A percentile compares a stretch with the other conserved stretches of the same genome.
These are phyloP conservation scores for Ophiodon elongatus DNA, from an alignment of 2,113 vertebrate genomes.

Conservation along the genomic window DNA sequence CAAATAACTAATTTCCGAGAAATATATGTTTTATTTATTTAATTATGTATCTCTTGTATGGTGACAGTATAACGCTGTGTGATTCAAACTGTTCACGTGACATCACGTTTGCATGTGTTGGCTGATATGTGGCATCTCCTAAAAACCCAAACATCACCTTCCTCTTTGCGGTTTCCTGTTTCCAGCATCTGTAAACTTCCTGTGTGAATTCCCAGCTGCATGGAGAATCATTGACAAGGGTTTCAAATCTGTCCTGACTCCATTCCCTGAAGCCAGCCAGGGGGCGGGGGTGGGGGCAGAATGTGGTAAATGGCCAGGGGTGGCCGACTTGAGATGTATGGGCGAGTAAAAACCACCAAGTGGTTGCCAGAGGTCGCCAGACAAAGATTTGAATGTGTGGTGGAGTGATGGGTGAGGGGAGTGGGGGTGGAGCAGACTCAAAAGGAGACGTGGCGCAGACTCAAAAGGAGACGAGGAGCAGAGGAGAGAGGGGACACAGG, in stretches of 20 bases:
- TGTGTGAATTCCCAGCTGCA: conserved; percentile 56
- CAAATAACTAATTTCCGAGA: background rate
- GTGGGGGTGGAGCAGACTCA: background rate
- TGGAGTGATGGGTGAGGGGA: background rate
- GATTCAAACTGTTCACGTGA: background rate
- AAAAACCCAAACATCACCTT: conserved; percentile 16
- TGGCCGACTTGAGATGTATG: conserved; percentile 21
- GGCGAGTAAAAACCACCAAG: background rate
- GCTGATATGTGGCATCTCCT: background rate
- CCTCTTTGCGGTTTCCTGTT: conserved; percentile 48
- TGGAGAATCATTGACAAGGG: conserved; percentile 6
- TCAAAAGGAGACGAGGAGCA: background rate
- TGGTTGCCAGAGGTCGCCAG: conserved; percentile 19
- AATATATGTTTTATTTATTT: background rate
- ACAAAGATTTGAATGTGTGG: conserved; percentile 44
- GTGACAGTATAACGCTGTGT: background rate
- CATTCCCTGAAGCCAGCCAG: background rate
- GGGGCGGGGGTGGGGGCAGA: background rate
- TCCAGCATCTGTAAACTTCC: conserved; percentile 59
- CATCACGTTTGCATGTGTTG: background rate
- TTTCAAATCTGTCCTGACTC: conserved; percentile 17
- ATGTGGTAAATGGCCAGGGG: conserved; percentile 10
- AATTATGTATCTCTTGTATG: background rate
- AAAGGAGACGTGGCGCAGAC: background rate
- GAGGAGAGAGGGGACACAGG: background rate